Percentiles rank a stretch among this genome's conserved stretches.
Conservation (phyloP, 2,113 vertebrate species). For the Cyprinus carpio region DNA sequence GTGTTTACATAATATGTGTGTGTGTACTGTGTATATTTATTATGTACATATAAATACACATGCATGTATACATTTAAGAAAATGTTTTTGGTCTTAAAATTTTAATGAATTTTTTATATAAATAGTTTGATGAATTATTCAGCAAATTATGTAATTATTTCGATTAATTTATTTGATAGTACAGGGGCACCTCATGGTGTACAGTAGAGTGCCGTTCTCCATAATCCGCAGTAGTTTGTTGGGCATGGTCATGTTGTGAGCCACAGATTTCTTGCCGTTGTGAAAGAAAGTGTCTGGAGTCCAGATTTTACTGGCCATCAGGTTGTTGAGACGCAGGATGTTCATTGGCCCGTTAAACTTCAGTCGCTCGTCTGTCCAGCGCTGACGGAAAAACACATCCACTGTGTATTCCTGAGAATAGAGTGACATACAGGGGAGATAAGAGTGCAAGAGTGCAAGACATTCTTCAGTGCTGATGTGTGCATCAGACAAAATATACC, state of each 20-base stretch:
- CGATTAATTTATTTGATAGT: not conserved
- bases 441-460: slow-evolving; percentile 4
- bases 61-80: too few relatives aligned
- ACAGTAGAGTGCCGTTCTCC: slow-evolving; percentile 86
- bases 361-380: slow-evolving; percentile 89
- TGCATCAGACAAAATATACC: not conserved
- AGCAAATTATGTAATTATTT: not conserved
- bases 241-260: slow-evolving; percentile 92
- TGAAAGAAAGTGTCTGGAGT: slow-evolving; percentile 91
- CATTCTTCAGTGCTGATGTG: not conserved
- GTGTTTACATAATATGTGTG: too few relatives aligned
- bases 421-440: not conserved
- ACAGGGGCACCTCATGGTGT: slow-evolving; percentile 83
- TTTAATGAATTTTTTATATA: not conserved
- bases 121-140: not conserved
- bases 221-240: slow-evolving; percentile 88
- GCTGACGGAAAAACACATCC: slow-evolving; percentile 90
- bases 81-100: not conserved
- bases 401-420: slow-evolving; percentile 85
- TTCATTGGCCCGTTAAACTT: slow-evolving; percentile 90
- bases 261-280: slow-evolving; percentile 89
- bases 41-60: too few relatives aligned
- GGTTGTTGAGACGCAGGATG: slow-evolving; percentile 87
- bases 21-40: too few relatives aligned
- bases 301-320: slow-evolving; percentile 94